Conservation (phyloP, 2,888 invertebrate genomes). For the Protophormia terraenovae region DNA sequence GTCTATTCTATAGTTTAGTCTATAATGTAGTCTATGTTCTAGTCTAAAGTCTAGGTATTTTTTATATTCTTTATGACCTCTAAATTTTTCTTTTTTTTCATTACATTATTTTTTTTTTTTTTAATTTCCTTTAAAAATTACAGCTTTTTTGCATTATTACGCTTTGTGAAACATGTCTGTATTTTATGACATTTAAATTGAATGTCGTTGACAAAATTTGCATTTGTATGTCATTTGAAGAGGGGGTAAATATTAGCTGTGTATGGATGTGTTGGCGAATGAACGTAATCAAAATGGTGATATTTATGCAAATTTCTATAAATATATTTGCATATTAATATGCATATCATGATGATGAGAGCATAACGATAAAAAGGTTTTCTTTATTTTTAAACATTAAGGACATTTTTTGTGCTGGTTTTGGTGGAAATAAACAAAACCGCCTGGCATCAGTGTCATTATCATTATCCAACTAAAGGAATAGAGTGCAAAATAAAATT, state of each 20-base stretch:
- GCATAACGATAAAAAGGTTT: constrained; percentile 15
- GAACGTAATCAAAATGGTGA: constrained; percentile 30
- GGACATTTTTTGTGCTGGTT: not conserved
- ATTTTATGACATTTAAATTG: constrained; percentile 61
- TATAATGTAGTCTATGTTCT: no score
- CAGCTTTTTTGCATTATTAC: not conserved
- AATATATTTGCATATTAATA: constrained; percentile 43
- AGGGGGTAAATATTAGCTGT: constrained; percentile 8
- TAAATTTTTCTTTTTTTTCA: no score
- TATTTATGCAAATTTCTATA: constrained; percentile 59
- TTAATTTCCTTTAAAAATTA: not conserved
- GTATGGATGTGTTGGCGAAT: not conserved
- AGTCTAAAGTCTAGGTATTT: no score
- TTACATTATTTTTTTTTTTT: not conserved
- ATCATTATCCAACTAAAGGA: not conserved
- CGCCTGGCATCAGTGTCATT: not conserved
- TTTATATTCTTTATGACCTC: no score
- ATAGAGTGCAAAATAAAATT: not conserved
- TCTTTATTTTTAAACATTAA: constrained; percentile 19
- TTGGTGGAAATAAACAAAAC: constrained; percentile 3
- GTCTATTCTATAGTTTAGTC: no score
- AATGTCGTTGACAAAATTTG: constrained; percentile 56
- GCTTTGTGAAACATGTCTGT: constrained; percentile 17
- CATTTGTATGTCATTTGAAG: not conserved
- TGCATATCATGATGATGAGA: constrained; percentile 44